A percentile compares a stretch with the other conserved stretches of the same genome.
phyloP scores from a whole-genome alignment of 2,888 invertebrate genomes.

The Dugesia japonica region DNA sequence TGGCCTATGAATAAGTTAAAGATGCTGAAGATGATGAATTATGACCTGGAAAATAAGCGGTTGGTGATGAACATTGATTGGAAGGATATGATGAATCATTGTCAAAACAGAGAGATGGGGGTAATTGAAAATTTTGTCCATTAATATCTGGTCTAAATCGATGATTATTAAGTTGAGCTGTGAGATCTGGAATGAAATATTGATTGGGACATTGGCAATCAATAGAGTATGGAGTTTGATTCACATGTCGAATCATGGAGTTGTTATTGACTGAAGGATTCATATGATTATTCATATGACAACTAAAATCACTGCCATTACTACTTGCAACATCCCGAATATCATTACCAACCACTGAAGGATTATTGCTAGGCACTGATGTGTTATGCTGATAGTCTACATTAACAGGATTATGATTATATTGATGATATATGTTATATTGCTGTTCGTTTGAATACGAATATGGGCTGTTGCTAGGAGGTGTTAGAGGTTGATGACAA shows the following conservation, averaged over 20 bases:
- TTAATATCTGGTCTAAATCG: neutral
- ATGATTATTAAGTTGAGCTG: constrained; percentile 4
- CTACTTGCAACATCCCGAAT: neutral
- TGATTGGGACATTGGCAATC: neutral
- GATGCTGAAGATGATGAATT: constrained; percentile 13
- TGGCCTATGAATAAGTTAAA: constrained; percentile 1
- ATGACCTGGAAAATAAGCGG: constrained; percentile 8
- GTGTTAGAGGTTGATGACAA: constrained; percentile 7
- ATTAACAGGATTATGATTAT: neutral
- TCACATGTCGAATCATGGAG: neutral
- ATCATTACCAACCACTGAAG: neutral
- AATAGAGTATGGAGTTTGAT: neutral
- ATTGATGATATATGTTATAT: neutral
- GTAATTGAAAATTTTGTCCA: constrained; percentile 20
- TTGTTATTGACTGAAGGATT: neutral
- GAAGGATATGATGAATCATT: constrained; percentile 15
- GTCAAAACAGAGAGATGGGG: constrained; percentile 8
- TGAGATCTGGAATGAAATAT: constrained; percentile 13
- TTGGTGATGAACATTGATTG: neutral
- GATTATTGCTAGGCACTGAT: constrained; percentile 7
- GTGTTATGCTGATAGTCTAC: neutral
- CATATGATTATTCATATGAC: neutral
- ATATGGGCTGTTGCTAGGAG: neutral
- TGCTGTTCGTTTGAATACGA: neutral
- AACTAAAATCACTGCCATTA: neutral